Percentiles rank a stretch among this genome's conserved stretches.
These are phyloP conservation scores for Choloepus didactylus DNA, from an alignment of 2,797 vertebrate genomes.

Conservation along the genomic window DNA sequence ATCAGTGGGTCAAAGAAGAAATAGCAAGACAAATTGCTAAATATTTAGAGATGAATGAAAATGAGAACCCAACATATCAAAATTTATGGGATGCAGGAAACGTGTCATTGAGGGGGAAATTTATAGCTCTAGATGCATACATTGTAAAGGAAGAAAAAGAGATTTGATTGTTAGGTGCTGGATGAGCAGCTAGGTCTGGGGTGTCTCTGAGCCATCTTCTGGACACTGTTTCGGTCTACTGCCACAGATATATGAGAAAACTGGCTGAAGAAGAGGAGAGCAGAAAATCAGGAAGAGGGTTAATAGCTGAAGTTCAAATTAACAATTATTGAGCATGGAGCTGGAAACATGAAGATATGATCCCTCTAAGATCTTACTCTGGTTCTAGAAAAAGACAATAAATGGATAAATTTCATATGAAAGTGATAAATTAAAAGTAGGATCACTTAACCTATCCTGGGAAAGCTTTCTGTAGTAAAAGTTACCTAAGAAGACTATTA, in stretches of 20 bases:
- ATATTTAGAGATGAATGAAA: too few species aligned
- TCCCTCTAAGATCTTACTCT: neutral
- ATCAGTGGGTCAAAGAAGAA: too few species aligned
- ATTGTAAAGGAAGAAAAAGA: too few species aligned
- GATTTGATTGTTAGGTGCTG: too few species aligned
- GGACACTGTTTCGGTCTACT: too few species aligned
- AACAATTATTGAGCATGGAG: neutral
- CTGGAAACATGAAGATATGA: neutral
- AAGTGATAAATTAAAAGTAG: conserved; percentile 20
- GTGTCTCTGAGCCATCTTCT: too few species aligned
- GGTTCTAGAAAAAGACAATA: neutral
- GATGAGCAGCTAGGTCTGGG: too few species aligned
- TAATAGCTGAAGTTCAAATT: conserved; percentile 9
- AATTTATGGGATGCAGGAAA: too few species aligned
- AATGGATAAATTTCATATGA: neutral
- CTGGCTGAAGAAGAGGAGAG: neutral
- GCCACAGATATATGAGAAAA: neutral
- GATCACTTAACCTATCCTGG: neutral
- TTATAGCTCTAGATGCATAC: too few species aligned
- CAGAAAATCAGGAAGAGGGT: neutral
- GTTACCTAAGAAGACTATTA: neutral
- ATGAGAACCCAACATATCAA: too few species aligned
- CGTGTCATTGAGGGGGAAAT: too few species aligned
- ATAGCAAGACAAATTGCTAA: too few species aligned
- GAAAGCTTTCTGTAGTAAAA: neutral